phyloP scores from a whole-genome alignment of 2,113 vertebrate species.

The Chaenogobius annularis region DNA sequence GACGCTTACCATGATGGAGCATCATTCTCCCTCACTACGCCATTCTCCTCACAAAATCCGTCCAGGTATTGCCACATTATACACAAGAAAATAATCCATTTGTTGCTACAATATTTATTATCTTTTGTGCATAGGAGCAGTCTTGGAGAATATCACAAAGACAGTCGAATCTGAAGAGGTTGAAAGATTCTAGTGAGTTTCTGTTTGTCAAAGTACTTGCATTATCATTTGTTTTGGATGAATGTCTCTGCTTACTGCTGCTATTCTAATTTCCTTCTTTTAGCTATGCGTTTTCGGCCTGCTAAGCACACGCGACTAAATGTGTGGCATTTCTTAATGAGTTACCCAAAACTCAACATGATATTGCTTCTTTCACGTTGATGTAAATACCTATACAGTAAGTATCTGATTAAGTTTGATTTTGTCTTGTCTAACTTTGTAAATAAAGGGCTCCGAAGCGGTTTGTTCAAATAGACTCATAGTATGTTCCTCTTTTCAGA shows the following conservation, averaged over 20 bases:
- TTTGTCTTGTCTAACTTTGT: neutral
- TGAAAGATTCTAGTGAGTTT: constrained; percentile 86
- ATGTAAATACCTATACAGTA: constrained; percentile 86
- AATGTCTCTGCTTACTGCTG: constrained; percentile 1
- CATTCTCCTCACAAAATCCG: constrained; percentile 77
- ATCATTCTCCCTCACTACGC: constrained; percentile 85
- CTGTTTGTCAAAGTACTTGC: neutral
- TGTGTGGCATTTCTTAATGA: constrained; percentile 88
- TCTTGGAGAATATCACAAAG: constrained; percentile 85
- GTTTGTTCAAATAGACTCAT: neutral
- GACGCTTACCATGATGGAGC: constrained; percentile 90
- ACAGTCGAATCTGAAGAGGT: constrained; percentile 84
- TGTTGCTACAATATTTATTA: neutral
- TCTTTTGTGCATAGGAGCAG: constrained; percentile 70
- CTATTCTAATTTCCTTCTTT: neutral
- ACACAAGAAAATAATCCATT: neutral
- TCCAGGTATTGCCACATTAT: constrained; percentile 71
- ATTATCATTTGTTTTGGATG: neutral
- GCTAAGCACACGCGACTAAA: constrained; percentile 87
- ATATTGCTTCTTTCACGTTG: constrained; percentile 84
- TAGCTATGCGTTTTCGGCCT: constrained; percentile 81
- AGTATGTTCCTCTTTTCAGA: constrained; percentile 68
- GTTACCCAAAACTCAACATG: constrained; percentile 88
- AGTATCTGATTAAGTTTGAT: constrained; percentile 13
- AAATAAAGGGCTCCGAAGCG: neutral